Percentiles rank a stretch among this genome's conserved stretches.
Evolutionary conservation across 2,888 invertebrate species (phyloP).

Genomic region (Noctua comes): DNA sequence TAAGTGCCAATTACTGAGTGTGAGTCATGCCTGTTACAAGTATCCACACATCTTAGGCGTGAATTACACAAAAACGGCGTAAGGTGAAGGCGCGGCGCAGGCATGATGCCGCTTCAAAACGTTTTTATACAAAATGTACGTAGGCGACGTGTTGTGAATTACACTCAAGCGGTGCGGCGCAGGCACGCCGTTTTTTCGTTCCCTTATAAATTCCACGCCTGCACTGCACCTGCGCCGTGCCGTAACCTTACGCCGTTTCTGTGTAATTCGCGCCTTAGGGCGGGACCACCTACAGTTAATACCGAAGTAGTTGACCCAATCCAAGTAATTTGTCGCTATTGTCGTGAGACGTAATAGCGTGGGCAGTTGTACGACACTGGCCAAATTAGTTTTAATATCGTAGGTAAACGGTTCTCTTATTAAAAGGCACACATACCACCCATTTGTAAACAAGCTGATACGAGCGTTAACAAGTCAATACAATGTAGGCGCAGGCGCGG

Average conservation of each 20-base stretch:
- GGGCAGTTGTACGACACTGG: slow-evolving; percentile 23
- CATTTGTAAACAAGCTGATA: not conserved
- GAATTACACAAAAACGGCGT: too few relatives aligned
- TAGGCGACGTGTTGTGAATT: too few relatives aligned
- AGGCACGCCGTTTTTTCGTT: too few relatives aligned
- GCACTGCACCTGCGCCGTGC: too few relatives aligned
- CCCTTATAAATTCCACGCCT: too few relatives aligned
- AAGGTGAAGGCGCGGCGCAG: too few relatives aligned
- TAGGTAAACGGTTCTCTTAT: slow-evolving; percentile 16
- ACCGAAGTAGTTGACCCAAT: slow-evolving; percentile 12
- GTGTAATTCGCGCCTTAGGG: too few relatives aligned
- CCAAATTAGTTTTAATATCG: slow-evolving; percentile 27
- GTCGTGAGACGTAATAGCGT: slow-evolving; percentile 13
- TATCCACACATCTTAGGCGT: not conserved
- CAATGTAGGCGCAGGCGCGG: too few relatives aligned
- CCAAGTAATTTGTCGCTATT: slow-evolving; percentile 6
- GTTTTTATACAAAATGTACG: too few relatives aligned
- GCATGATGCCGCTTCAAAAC: too few relatives aligned
- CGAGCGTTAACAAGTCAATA: not conserved
- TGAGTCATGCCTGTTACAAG: not conserved
- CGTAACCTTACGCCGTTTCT: too few relatives aligned
- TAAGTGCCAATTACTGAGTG: not conserved
- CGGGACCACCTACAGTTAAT: not conserved
- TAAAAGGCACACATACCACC: not conserved
- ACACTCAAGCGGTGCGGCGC: too few relatives aligned